Base-by-base conservation (phyloP, 2,113 vertebrate species). In the Chloroceryle aenea region DNA sequence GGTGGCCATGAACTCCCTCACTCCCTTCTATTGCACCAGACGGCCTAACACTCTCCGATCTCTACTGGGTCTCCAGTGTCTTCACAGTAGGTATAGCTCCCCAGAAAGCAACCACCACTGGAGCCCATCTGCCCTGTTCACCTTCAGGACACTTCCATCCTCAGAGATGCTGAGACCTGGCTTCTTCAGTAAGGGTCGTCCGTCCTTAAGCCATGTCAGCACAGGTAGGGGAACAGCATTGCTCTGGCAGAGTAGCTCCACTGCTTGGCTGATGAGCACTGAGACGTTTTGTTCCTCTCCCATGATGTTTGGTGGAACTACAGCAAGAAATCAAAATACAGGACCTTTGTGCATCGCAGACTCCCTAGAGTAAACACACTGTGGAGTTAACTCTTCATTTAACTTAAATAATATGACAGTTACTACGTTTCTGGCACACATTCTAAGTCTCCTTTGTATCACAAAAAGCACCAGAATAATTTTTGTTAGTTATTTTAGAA, bases 211-310 rank as follows among this genome's bases (percentile, higher is more conserved):
- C 99, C 99, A 99, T 4, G 82, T 68, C 32, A 99, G 98, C 9
- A 97, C 94, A 0, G 99, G 99, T 1, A 98, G 98, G 2, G 99
- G 99, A 26, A 99, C 85, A 4, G 99, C 99, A 9, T 98, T 98
- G 20, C 99, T 98, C 72, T 97, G 98, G 96, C 99, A 99, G 9
- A 81, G 97, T 67, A 99, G 98, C 96, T 99, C 98, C 93, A 99
- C 95, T 0, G 97, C 80, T 73, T 97, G 98, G 14, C 98, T 97
- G 15, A 99, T 96, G 97, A 99, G 97, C 73, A 98, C 98, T 0
- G 99, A 99, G 82, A 98, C 79, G 5, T 99, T 99, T 93, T 99
- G 99, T 89, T 99, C 99, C 95, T 99, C 99, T 13, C 99, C 99
- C 98, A 97, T 97, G 93, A 99, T 99, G 96, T 99, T 98, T 2